A percentile compares a stretch with the other conserved stretches of the same genome.
These are phyloP conservation scores for Pipa parva DNA, from an alignment of 2,113 vertebrate genomes.

Conservation along the genomic window DNA sequence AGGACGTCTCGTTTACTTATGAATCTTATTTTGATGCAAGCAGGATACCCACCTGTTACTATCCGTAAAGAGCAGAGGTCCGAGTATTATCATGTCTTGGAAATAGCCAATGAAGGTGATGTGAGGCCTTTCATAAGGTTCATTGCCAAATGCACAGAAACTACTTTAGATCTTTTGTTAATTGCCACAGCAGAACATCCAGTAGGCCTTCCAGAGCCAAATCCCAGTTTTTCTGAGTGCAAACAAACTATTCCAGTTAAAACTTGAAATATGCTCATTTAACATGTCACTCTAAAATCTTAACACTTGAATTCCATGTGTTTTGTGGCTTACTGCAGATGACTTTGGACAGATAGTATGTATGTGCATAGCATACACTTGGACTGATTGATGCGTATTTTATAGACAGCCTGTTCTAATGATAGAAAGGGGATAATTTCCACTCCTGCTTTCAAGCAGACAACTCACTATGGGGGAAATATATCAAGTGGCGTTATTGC, in stretches of 20 bases:
- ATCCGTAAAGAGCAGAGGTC: constrained; percentile 90
- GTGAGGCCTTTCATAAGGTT: constrained; percentile 95
- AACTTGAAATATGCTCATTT: constrained; percentile 48
- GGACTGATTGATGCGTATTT: no score
- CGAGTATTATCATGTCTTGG: constrained; percentile 83
- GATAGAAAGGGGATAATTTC: no score
- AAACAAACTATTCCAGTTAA: constrained; percentile 78
- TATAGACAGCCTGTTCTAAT: no score
- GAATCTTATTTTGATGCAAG: constrained; percentile 95
- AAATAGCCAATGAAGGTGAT: constrained; percentile 90
- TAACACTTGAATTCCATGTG: no score
- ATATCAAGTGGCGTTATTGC: no score
- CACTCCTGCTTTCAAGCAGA: no score
- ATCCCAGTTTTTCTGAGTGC: constrained; percentile 60
- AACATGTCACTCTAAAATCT: neutral
- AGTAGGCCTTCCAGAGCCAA: constrained; percentile 80
- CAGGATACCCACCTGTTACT: constrained; percentile 87
- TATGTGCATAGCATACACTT: no score
- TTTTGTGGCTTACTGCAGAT: no score
- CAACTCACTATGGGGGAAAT: no score
- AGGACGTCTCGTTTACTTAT: constrained; percentile 88
- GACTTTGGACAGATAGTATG: no score
- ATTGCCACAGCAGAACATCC: constrained; percentile 86
- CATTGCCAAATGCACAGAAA: constrained; percentile 90
- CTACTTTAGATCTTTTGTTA: constrained; percentile 86